Conservation (phyloP, 2,113 vertebrate species). For the Pedionomus torquatus region DNA sequence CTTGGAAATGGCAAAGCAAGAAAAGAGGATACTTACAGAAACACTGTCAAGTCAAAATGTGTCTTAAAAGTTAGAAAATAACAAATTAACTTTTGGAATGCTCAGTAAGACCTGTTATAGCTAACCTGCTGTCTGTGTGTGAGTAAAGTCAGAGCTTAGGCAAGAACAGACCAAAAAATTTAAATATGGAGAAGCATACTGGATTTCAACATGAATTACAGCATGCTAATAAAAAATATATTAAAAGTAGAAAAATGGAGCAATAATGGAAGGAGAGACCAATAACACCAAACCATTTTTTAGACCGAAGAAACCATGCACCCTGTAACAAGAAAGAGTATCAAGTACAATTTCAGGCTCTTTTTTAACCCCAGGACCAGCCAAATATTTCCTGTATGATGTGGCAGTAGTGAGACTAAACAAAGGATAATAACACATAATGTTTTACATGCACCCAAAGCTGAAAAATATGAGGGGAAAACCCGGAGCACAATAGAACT, state of each 20-base stretch:
- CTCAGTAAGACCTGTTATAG: background rate
- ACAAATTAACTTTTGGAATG: background rate
- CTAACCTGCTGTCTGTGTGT: too few species aligned
- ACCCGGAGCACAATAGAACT: background rate
- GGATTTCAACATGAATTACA: background rate
- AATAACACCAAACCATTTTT: background rate
- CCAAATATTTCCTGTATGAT: background rate
- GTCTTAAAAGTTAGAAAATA: background rate
- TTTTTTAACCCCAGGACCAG: background rate
- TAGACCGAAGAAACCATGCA: background rate
- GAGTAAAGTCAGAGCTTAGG: background rate
- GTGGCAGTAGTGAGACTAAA: background rate
- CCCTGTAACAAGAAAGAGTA: background rate
- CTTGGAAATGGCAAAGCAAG: background rate
- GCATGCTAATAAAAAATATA: background rate
- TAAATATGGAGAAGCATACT: background rate
- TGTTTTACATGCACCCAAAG: background rate
- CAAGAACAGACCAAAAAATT: background rate
- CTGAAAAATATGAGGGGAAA: background rate
- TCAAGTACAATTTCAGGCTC: background rate
- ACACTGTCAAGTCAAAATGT: background rate
- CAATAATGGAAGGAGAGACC: background rate
- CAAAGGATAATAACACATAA: background rate
- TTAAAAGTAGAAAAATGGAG: background rate
- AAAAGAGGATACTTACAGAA: background rate